Base-by-base conservation (phyloP, 2,113 vertebrate genomes). In the Montifringilla adamsi region DNA sequence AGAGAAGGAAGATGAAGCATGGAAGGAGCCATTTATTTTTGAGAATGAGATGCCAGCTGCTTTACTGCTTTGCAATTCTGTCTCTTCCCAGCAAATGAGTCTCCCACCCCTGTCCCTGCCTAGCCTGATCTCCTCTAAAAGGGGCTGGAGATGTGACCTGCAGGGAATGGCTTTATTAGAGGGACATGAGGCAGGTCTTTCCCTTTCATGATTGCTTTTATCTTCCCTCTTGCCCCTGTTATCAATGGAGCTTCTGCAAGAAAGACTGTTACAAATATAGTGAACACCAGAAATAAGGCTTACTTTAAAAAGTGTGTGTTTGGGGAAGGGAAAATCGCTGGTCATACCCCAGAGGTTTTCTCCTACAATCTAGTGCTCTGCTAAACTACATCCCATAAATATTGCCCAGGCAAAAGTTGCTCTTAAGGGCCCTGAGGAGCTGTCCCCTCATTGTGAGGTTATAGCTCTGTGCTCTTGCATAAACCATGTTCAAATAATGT, bases 1-100 rank as follows among this genome's bases (percentile, higher is more conserved):
- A 72, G 53, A 63, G 69, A 27, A 72, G 44, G 35, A 87, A 49
- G 53, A 87, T 78, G 79, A 94, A 84, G 41, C 24, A 5, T 53
- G 44, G 39, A 67, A 94, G 87, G 55, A 93, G 72, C 44, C 50
- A 72, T 91, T 84, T 94, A 30, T 89, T 89, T 60, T n/a, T 2
- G 7, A 52, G 82, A 75, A 72, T 66, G 70, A 85, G 69, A 31
- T 66, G 90, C 44, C 73, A 75, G 52, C 74, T 47, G 35, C 19
- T 15, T 82, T 72, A 6, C 15, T 47, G 43, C 82, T 63, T 52
- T 26, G 66, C 53, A 60, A 41, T 33, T 80, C 87, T n/a, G 3
- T 67, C 50, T 87, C 60, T 62, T 46, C 64, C 72, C 66, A 85
- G 59, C n/a, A 77, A 87, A 91, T 66, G 49, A 76, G 13, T n/a